Percentiles rank a stretch among this genome's conserved stretches.
phyloP scores from a whole-genome alignment of 1,140 invertebrate species.

The Drosophila equinoxialis region DNA sequence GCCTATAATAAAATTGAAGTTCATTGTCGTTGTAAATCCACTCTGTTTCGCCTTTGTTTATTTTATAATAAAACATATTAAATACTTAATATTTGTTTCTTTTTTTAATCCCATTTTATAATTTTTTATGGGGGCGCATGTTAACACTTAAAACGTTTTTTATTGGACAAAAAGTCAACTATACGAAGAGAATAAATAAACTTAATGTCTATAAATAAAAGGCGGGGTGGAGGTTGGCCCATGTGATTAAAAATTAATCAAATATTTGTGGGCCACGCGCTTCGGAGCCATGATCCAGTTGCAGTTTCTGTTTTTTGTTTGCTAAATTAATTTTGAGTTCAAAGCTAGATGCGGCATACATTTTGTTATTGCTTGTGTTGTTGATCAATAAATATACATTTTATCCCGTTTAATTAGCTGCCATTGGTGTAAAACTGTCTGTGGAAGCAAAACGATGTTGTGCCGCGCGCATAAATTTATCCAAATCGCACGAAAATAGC shows the following conservation, averaged over 20 bases:
- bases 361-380: constrained; percentile 27
- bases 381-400: constrained; percentile 68
- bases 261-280: constrained; percentile 48
- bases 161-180: constrained; percentile 23
- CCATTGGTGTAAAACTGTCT: constrained; percentile 70
- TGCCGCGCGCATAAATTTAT: constrained; percentile 73
- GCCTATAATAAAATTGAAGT: constrained; percentile 54
- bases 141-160: constrained; percentile 62
- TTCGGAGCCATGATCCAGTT: constrained; percentile 25
- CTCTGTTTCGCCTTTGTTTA: constrained; percentile 40
- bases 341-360: constrained; percentile 29
- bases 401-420: constrained; percentile 66
- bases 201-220: constrained; percentile 37
- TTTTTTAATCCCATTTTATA: constrained; percentile 32
- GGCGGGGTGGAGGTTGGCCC: background rate
- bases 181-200: constrained; percentile 26
- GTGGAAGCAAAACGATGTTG: constrained; percentile 68
- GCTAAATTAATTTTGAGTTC: constrained; percentile 11
- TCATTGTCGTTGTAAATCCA: constrained; percentile 45
- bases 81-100: constrained; percentile 35
- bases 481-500: constrained; percentile 67
- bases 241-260: constrained; percentile 30
- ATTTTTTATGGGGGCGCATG: constrained; percentile 53
- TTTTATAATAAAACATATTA: constrained; percentile 20
- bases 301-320: constrained; percentile 15